These are phyloP conservation scores for Sebastes diploproa DNA, from an alignment of 2,797 vertebrate genomes.

Conservation along the genomic window DNA sequence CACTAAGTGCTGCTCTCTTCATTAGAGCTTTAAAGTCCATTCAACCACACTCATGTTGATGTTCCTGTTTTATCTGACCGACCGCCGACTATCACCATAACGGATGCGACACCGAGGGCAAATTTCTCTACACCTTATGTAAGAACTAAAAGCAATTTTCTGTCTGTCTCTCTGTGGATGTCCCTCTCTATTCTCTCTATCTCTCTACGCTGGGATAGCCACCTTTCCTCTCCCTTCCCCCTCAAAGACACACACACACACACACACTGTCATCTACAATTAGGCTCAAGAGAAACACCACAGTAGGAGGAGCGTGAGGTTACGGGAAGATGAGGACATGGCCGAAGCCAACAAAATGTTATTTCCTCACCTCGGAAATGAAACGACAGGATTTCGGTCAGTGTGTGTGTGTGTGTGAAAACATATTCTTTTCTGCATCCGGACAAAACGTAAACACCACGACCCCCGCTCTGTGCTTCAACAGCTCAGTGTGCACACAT, in stretches of 20 bases:
- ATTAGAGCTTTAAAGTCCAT: constrained; percentile 40
- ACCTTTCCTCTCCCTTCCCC: constrained; percentile 71
- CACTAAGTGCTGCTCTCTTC: constrained; percentile 40
- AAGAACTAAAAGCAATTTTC: constrained; percentile 46
- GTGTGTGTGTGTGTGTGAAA: constrained; percentile 2
- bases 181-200: constrained; percentile 51
- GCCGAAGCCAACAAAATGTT: constrained; percentile 45
- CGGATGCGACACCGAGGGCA: constrained; percentile 2
- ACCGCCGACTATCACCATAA: not conserved
- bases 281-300: constrained; percentile 75
- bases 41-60: constrained; percentile 33
- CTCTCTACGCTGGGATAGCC: constrained; percentile 52
- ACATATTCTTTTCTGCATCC: constrained; percentile 6
- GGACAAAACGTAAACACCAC: not conserved
- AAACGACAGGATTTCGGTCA: constrained; percentile 25
- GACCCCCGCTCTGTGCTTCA: not conserved
- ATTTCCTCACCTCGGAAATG: constrained; percentile 55
- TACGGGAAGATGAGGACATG: constrained; percentile 59
- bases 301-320: constrained; percentile 68
- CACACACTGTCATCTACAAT: constrained; percentile 76
- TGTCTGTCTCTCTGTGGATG: constrained; percentile 15
- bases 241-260: constrained; percentile 62
- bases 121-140: constrained; percentile 31
- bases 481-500: constrained; percentile 23
- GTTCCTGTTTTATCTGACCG: constrained; percentile 30